Evolutionary conservation across 2,113 vertebrate genomes (phyloP), one percentile per base, ranked within the genome.

Genomic region (Neotoma lepida): DNA sequence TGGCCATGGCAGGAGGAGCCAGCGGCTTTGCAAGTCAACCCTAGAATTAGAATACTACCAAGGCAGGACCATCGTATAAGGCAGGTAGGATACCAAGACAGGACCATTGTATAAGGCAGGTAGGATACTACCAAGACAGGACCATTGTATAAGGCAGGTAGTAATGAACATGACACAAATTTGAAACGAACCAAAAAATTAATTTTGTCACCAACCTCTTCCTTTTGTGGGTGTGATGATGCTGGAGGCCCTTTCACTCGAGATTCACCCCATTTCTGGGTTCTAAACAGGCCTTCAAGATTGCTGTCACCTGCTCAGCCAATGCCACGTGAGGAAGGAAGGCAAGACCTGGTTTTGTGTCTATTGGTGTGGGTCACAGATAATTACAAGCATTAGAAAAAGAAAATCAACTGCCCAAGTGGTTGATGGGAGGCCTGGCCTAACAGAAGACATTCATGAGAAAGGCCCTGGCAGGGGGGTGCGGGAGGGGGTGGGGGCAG

Each of bases 311-410:
- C 90, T 71, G 35, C 24, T 94, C 87, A 49, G 70, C 78, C 70
- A 90, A 88, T 68, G 44, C 49, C 77, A 61, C 30, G 1, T 28
- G 41, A 96, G 68, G 80, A 90, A 96, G 44, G 66, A 94, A 81
- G 77, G 35, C 77, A 44, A 85, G 92, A 41, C 68, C 88, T 46
- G 54, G 90, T 73, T 95, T 76, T 68, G 56, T 84, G 33, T 54
- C 71, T 90, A 70, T 70, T 81, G 35, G 66, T 71, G 51, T 88
- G 78, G 89, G 84, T 95, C 96, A 71, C 33, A 41, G 88, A 86
- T 93, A 96, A 97, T 95, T 89, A 80, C n/a, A 68, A 95, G 30
- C 71, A 85, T 96, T 93, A 56, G 41, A 51, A 76, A 80, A 88
- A 92, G 86, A 92, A 88, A 85, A 91, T 96, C 88, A 85, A 81